A percentile compares a stretch with the other conserved stretches of the same genome.
These are phyloP conservation scores for Poecilia picta DNA, from an alignment of 2,797 vertebrate species.

Conservation along the genomic window DNA sequence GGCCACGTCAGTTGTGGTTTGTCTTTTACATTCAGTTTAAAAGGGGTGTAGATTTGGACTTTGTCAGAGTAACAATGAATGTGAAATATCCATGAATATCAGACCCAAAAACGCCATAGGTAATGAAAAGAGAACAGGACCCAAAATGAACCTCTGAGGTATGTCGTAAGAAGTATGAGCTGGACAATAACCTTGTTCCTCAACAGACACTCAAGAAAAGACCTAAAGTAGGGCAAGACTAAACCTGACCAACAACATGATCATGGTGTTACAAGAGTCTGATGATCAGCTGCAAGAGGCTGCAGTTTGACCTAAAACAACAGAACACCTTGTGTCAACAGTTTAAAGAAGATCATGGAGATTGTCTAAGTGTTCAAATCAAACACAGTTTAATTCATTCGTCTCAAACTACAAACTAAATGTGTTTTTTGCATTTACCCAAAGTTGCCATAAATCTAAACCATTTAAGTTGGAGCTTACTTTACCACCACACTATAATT, in stretches of 20 bases:
- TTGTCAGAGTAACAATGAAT: background rate
- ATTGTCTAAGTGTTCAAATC: background rate
- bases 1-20: background rate
- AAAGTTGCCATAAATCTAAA: background rate
- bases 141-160: background rate
- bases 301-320: background rate
- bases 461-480: background rate
- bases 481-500: background rate
- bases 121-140: background rate
- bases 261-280: background rate
- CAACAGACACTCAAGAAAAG: background rate
- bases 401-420: background rate
- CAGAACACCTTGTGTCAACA: slow-evolving; percentile 3
- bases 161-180: background rate
- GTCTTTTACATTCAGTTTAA: background rate
- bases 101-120: background rate
- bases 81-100: background rate
- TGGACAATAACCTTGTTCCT: background rate
- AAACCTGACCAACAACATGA: background rate
- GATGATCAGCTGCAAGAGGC: background rate
- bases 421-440: background rate
- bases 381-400: background rate
- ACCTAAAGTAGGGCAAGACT: background rate
- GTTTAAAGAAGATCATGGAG: background rate
- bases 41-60: background rate